These are phyloP conservation scores for Heliconius charithonia DNA, from an alignment of 2,888 invertebrate species.

Conservation along the genomic window DNA sequence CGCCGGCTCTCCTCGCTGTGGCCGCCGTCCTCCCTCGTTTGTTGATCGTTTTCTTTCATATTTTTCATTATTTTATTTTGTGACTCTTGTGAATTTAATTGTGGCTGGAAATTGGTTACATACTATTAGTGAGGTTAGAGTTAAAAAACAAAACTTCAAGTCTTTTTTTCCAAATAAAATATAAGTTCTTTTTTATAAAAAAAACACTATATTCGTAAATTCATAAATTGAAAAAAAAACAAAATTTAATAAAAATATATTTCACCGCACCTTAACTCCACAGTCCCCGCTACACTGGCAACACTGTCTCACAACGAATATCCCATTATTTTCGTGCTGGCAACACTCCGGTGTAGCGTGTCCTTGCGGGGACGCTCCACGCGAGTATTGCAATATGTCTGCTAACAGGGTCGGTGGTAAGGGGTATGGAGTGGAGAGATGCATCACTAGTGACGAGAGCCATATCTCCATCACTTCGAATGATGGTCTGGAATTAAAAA, in stretches of 20 bases:
- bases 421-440: slow-evolving; percentile 86
- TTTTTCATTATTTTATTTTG: not conserved
- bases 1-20: slow-evolving; percentile 39
- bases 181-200: too few relatives aligned
- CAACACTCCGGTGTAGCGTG: slow-evolving; percentile 76
- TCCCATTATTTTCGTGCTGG: slow-evolving; percentile 46
- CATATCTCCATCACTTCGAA: slow-evolving; percentile 96
- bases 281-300: slow-evolving; percentile 26
- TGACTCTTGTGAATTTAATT: not conserved
- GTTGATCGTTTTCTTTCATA: not conserved
- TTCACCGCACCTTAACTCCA: not conserved
- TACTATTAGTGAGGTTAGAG: not conserved
- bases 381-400: slow-evolving; percentile 88
- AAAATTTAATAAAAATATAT: too few relatives aligned
- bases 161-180: too few relatives aligned
- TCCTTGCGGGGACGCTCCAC: slow-evolving; percentile 77
- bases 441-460: slow-evolving; percentile 91
- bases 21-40: not conserved
- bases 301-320: slow-evolving; percentile 45
- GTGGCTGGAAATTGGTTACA: not conserved
- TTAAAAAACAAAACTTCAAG: too few relatives aligned
- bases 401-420: slow-evolving; percentile 87
- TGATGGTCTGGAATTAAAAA: slow-evolving; percentile 87
- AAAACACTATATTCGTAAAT: too few relatives aligned
- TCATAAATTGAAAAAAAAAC: too few relatives aligned